Evolutionary conservation across 2,888 invertebrate genomes (phyloP), one percentile per base, ranked within the genome.

Genomic region (Synergus gifuensis): DNA sequence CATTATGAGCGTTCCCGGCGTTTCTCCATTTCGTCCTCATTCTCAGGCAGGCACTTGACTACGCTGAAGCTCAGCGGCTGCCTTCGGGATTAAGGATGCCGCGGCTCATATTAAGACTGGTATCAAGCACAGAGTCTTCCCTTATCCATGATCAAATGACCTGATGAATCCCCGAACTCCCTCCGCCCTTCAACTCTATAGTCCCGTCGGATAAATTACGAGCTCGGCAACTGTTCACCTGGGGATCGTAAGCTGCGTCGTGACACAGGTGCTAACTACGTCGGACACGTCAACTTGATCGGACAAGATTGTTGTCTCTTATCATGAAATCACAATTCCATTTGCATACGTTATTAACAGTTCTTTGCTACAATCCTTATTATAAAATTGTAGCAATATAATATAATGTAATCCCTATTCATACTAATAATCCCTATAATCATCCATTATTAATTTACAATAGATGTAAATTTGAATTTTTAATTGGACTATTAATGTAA

Each of bases 1-100:
- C 90, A 91, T 91, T 91, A 92, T 90, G 91, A 91, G 89, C 87
- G 88, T 88, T 91, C 87, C 86, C 86, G 83, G 88, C 88, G 87
- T 89, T 90, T 90, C 88, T 86, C 88, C 89, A 87, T 90, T 89
- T 89, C 89, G 88, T 88, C 86, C 90, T 90, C 89, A 88, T 90
- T 91, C 89, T 88, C 87, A 81, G 83, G 84, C 84, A 85, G 83
- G 82, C 86, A 63, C 76, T 18, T 58, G 54, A 66, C 79, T 77
- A 78, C 79, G 63, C 76, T 79, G 66, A 69, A 58, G 84, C 78
- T 83, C 78, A 78, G 84, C 63, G 76, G 82, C 85, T 86, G 79
- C 84, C 83, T 84, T 81, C 82, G 81, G 88, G 89, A 89, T 89
- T 88, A 88, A 88, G 88, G 88, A 87, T 86, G 86, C 84, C 85